Percentiles rank a stretch among this genome's conserved stretches.
These are phyloP conservation scores for Ctenicera cuprea DNA, from an alignment of 2,888 invertebrate genomes.

Conservation along the genomic window DNA sequence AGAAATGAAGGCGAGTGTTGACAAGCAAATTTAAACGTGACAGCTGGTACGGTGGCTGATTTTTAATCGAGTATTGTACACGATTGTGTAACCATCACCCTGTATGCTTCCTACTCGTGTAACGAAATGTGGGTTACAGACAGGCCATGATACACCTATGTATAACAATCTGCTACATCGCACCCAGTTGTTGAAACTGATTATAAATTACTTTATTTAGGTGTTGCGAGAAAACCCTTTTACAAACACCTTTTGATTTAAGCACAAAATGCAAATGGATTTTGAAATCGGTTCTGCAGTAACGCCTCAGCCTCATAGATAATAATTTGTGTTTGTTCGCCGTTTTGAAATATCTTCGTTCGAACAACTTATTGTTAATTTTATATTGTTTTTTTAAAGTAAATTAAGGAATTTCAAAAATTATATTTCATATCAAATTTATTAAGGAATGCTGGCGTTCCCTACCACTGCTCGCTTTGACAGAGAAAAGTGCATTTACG, in stretches of 20 bases:
- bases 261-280: too few species aligned
- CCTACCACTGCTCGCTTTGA: too few species aligned
- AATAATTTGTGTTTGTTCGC: too few species aligned
- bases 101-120: slow-evolving; percentile 32
- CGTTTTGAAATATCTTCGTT: too few species aligned
- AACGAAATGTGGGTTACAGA: slow-evolving; percentile 36
- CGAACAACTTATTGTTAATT: too few species aligned
- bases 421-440: too few species aligned
- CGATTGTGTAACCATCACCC: slow-evolving; percentile 32
- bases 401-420: too few species aligned
- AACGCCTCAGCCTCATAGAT: too few species aligned
- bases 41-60: slow-evolving; percentile 36
- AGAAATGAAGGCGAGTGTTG: slow-evolving; percentile 40
- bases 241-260: not conserved
- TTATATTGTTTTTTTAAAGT: too few species aligned
- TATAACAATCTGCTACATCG: slow-evolving; percentile 12
- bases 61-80: slow-evolving; percentile 32
- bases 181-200: slow-evolving; percentile 3
- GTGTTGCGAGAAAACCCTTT: not conserved
- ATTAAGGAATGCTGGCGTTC: too few species aligned
- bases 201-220: slow-evolving; percentile 3
- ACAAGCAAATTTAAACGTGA: slow-evolving; percentile 35
- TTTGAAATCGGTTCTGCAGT: too few species aligned
- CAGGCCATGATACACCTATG: slow-evolving; percentile 20
- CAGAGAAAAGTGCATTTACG: too few species aligned